Percentiles rank a stretch among this genome's conserved stretches.
Conservation (phyloP, 2,797 vertebrate species). For the Petrocephalus schoutedeni region DNA sequence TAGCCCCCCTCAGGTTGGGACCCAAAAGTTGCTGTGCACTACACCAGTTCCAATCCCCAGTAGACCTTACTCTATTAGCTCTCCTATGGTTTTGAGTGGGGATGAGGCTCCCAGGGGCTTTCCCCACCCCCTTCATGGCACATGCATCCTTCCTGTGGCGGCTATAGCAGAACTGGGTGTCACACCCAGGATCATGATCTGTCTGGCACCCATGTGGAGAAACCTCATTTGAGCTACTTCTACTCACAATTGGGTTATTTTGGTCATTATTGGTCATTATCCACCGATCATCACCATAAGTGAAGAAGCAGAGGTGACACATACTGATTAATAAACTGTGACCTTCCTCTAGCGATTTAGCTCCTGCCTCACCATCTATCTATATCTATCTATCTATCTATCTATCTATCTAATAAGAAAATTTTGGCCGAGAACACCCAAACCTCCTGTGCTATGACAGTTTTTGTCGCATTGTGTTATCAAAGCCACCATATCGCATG, state of each 20-base stretch:
- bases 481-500: not conserved
- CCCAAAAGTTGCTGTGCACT: no score
- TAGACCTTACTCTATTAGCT: no score
- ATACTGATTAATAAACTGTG: not conserved
- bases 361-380: not conserved
- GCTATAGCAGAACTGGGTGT: no score
- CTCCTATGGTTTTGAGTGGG: no score
- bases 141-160: no score
- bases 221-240: not conserved
- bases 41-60: no score
- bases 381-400: not conserved
- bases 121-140: no score
- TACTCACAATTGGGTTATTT: not conserved
- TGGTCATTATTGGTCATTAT: conserved; percentile 1
- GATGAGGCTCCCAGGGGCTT: no score
- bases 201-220: not conserved
- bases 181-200: no score
- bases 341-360: not conserved
- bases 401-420: not conserved
- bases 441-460: not conserved
- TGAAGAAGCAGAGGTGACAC: not conserved
- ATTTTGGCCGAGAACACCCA: not conserved
- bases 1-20: no score
- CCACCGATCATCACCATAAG: not conserved
- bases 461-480: not conserved